Base-by-base conservation (phyloP, 30 jellyfish, hydroid and myxozoan genomes). In the Hydractinia echinata region DNA sequence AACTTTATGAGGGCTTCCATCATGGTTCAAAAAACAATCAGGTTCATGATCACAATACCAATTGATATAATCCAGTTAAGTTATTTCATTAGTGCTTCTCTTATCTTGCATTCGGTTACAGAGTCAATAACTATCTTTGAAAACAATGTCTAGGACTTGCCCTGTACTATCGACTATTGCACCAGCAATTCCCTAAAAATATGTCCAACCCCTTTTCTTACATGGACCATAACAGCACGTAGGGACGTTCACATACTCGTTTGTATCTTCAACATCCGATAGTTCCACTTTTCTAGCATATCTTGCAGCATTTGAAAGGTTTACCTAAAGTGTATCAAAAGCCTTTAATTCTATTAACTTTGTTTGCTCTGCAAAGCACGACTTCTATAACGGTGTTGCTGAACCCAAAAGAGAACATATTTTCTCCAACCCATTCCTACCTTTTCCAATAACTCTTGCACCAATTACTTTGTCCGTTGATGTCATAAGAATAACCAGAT, bases 201-300 rank as follows among this genome's bases (percentile, higher is more conserved):
- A 13, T 58, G 69, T 11, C 69, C 74, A 64, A n/a, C 74, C 74
- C 18, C 74, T 64, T 7, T 44, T n/a, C 16, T 51, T 51, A 44
- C 74, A 64, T n/a, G 74, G 4, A n/a, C 74, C 74, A 13, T 64
- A 44, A 64, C 19, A 64, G 74, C 9, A n/a, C 74, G 74, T 51
- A 44, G 51, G 18, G 39, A 64, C 7, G 8, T 64, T 51, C 39
- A 7, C 74, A 64, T 44, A n/a, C 39, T 64, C 74, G 2, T 64
- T 51, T 64, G 44, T 30, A 30, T 30, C 44, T 30, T 30, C 44
- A 30, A 30, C 44, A 30, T 30, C 44, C 44, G 44, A 1, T 30
- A 30, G 44, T 30, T 30, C 44, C 44, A 30, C 44, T 2, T 30
- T 30, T 30, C 2, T 30, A 30, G 44, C 44, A 30, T 30, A 30